These are phyloP conservation scores for Thyatira batis DNA, from an alignment of 2,888 invertebrate genomes.

Conservation along the genomic window DNA sequence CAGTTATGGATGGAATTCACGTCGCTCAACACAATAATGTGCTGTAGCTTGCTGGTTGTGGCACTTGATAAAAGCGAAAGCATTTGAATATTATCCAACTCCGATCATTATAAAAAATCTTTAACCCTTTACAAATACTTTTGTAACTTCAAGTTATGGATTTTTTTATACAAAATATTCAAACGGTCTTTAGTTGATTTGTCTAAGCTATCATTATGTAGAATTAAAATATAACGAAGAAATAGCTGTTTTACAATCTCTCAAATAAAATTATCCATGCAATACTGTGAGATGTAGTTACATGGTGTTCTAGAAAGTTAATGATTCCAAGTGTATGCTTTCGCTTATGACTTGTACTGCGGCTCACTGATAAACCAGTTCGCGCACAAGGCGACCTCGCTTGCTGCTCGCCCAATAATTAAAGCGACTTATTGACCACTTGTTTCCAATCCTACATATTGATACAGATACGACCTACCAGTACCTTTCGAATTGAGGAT, in stretches of 20 bases:
- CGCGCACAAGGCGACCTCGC: constrained; percentile 73
- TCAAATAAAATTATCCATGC: no score
- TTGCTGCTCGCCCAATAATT: constrained; percentile 69
- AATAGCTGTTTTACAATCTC: no score
- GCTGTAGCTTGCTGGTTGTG: constrained; percentile 29
- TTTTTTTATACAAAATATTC: no score
- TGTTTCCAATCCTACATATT: constrained; percentile 67
- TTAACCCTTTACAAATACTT: no score
- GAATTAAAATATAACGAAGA: no score
- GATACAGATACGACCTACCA: constrained; percentile 61
- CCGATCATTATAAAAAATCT: background rate
- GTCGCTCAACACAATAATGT: constrained; percentile 36
- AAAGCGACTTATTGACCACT: constrained; percentile 74
- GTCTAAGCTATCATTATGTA: no score
- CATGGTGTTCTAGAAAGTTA: background rate
- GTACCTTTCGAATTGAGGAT: constrained; percentile 53
- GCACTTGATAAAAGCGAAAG: constrained; percentile 35
- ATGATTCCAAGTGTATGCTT: constrained; percentile 20
- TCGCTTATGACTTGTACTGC: constrained; percentile 53
- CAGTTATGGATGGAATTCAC: constrained; percentile 32
- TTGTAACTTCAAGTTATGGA: no score
- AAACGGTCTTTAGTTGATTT: no score
- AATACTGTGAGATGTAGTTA: background rate
- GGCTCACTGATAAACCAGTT: constrained; percentile 73
- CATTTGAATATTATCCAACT: constrained; percentile 11